Base-by-base conservation (phyloP, 2,113 vertebrate genomes). In the Halichoeres trimaculatus region DNA sequence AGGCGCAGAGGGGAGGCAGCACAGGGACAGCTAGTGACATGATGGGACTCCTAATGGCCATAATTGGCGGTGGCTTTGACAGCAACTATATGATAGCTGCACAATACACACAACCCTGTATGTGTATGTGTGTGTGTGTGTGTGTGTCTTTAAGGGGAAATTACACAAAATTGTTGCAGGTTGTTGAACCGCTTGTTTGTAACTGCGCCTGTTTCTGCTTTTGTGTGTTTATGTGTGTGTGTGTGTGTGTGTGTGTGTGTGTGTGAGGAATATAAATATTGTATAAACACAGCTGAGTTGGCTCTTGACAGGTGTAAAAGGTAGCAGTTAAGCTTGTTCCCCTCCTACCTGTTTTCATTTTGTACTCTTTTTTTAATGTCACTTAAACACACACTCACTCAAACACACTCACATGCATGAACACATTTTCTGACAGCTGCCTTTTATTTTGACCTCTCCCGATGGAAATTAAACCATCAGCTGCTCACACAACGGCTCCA, bases 61-160 rank as follows among this genome's bases (percentile, higher is more conserved):
- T 99, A 99, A 99, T 99, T 99, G 97, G 95, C 87, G 92, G 93
- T 95, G 93, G 95, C 94, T 98, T 97, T 99, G 98, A 99, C 98
- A 99, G 98, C 96, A 89, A 95, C 95, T 96, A 95, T 97, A 98
- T 97, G 97, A 97, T 96, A 82, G 96, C 95, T 94, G 74, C 96
- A 94, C 94, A 95, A 94, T 95, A 95, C 95, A 96, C 95, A 96
- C 94, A 83, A 70, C 80, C 84, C 67, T 93, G 20, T 54, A 38
- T 53, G 57, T 71, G 66, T 67, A 47, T 76, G 45, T 70, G 57
- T 66, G 63, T 78, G 65, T 76, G 62, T 74, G 60, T 65, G 68
- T 62, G 61, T 34, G 62, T 59, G 82, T 95, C 94, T 96, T 97
- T 96, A 95, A 95, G 96, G 94, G 93, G 94, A 97, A 95, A 99